phyloP scores from a whole-genome alignment of 2,888 invertebrate species.

The Sarcophaga subvicina region DNA sequence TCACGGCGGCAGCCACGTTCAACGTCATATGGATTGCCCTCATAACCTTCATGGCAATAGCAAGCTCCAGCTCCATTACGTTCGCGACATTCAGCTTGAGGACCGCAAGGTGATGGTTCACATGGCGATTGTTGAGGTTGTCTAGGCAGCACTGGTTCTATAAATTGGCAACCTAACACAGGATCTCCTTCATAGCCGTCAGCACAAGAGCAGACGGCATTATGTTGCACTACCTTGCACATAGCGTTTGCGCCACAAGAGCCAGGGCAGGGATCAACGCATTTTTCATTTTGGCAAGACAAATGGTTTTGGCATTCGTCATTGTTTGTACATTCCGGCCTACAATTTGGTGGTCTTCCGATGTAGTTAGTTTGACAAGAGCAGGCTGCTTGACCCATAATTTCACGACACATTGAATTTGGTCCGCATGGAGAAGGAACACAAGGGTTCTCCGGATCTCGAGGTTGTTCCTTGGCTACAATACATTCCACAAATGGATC shows the following conservation, averaged over 20 bases:
- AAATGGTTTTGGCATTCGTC: constrained; percentile 92
- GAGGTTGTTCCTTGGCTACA: constrained; percentile 81
- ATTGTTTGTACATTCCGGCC: constrained; percentile 91
- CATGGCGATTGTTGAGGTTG: constrained; percentile 89
- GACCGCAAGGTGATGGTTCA: constrained; percentile 92
- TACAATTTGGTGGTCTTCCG: constrained; percentile 92
- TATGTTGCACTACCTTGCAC: constrained; percentile 93
- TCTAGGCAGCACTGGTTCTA: constrained; percentile 84
- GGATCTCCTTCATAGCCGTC: constrained; percentile 93
- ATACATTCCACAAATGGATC: constrained; percentile 85
- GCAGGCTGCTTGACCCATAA: constrained; percentile 92
- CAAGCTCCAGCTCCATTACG: constrained; percentile 93
- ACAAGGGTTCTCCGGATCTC: constrained; percentile 86
- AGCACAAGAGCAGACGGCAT: constrained; percentile 90
- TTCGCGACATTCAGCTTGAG: constrained; percentile 92
- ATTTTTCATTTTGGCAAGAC: constrained; percentile 91
- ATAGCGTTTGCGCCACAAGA: constrained; percentile 90
- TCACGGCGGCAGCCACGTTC: constrained; percentile 87
- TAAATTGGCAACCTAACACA: constrained; percentile 83
- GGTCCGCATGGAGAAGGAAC: constrained; percentile 92
- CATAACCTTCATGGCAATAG: constrained; percentile 89
- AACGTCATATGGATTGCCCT: constrained; percentile 91
- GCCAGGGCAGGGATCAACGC: constrained; percentile 92
- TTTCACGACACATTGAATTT: constrained; percentile 90
- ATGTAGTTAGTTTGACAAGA: constrained; percentile 91